phyloP scores from a whole-genome alignment of 1,140 invertebrate species.

The Phenacoccus solenopsis region DNA sequence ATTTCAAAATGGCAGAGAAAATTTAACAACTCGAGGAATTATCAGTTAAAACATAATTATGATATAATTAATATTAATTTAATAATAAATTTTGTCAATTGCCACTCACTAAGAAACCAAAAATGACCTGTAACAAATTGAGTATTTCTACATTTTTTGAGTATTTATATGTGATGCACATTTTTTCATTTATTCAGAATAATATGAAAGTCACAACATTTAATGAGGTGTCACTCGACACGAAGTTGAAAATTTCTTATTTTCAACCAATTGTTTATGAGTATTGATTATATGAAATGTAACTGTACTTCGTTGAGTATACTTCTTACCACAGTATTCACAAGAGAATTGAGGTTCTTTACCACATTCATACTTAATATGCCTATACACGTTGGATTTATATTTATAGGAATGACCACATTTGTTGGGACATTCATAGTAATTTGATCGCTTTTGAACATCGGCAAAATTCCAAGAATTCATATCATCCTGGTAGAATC shows the following conservation, averaged over 20 bases:
- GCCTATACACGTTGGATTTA: conserved; percentile 37
- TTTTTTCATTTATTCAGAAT: no score
- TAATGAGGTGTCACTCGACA: not conserved
- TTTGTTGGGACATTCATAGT: conserved; percentile 18
- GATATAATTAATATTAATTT: no score
- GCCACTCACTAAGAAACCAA: no score
- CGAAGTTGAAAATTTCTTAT: no score
- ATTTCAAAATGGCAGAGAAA: no score
- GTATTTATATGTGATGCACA: no score
- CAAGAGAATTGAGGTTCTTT: conserved; percentile 27
- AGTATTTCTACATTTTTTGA: no score
- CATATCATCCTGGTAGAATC: not conserved
- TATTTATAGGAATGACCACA: conserved; percentile 40
- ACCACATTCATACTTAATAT: conserved; percentile 41
- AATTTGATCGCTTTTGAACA: not conserved
- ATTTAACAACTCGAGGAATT: no score
- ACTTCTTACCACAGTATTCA: conserved; percentile 24
- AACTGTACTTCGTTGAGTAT: conserved; percentile 20
- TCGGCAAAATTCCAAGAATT: not conserved
- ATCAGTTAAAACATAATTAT: no score
- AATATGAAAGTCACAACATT: no score
- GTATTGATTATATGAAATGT: conserved; percentile 21
- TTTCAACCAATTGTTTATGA: conserved; percentile 18
- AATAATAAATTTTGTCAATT: no score
- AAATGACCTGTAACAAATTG: no score